phyloP scores from a whole-genome alignment of 1,140 invertebrate species.

The Drosophila obscura region DNA sequence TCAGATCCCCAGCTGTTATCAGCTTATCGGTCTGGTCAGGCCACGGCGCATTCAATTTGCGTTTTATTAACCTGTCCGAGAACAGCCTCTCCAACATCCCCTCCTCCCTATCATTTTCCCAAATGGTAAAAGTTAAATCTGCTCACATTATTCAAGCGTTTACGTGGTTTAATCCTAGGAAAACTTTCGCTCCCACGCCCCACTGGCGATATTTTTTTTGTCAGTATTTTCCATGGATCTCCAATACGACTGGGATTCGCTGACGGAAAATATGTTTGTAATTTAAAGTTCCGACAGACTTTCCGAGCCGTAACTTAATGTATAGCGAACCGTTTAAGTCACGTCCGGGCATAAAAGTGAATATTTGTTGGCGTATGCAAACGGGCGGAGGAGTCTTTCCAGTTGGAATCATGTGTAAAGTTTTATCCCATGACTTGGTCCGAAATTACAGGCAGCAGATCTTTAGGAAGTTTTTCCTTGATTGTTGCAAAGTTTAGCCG shows the following conservation, averaged over 20 bases:
- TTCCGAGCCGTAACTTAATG: constrained; percentile 29
- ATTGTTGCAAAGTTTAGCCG: background rate
- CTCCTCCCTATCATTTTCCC: constrained; percentile 37
- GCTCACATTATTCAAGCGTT: constrained; percentile 65
- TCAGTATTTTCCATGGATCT: constrained; percentile 40
- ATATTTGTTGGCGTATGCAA: constrained; percentile 53
- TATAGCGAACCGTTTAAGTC: constrained; percentile 30
- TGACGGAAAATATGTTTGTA: constrained; percentile 49
- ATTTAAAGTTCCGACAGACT: constrained; percentile 63
- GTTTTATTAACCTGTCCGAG: constrained; percentile 62
- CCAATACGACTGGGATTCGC: constrained; percentile 34
- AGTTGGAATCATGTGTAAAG: constrained; percentile 31
- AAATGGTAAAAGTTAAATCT: constrained; percentile 74
- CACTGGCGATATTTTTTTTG: constrained; percentile 29
- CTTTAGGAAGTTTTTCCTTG: constrained; percentile 22
- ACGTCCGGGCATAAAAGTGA: constrained; percentile 57
- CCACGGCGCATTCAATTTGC: constrained; percentile 60
- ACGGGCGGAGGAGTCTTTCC: constrained; percentile 14
- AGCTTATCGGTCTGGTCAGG: constrained; percentile 52
- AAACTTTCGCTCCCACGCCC: constrained; percentile 14
- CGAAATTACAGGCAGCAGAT: constrained; percentile 42
- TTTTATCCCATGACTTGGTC: constrained; percentile 39
- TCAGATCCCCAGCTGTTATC: constrained; percentile 53
- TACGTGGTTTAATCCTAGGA: constrained; percentile 57
- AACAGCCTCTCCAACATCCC: constrained; percentile 24